Conservation (phyloP, 2,797 vertebrate genomes). For the Eulemur rubriventer region DNA sequence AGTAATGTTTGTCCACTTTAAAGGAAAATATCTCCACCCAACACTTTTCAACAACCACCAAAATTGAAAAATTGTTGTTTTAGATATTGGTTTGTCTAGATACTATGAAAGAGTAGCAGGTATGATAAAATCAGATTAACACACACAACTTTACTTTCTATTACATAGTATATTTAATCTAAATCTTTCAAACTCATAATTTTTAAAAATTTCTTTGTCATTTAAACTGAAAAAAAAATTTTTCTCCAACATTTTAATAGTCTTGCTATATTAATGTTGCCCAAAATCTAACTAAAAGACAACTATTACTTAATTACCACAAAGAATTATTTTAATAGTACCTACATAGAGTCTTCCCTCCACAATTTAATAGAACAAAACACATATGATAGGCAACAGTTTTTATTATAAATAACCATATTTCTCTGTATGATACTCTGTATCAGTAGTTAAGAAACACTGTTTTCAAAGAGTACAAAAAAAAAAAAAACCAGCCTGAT, state of each 20-base stretch:
- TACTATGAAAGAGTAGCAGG: background rate
- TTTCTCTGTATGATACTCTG: background rate
- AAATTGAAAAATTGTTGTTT: background rate
- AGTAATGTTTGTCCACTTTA: background rate
- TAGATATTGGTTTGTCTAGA: background rate
- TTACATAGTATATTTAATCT: background rate
- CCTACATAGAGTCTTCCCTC: background rate
- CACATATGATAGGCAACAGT: background rate
- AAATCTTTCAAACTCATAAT: background rate
- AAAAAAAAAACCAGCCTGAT: conserved; percentile 83
- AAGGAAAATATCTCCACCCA: background rate
- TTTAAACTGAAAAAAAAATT: background rate
- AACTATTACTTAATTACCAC: conserved; percentile 12
- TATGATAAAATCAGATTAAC: conserved; percentile 18
- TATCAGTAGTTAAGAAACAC: conserved; percentile 29
- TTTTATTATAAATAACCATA: background rate
- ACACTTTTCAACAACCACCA: conserved; percentile 2
- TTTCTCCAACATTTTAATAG: background rate
- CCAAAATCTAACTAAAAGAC: conserved; percentile 17
- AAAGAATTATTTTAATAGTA: conserved; percentile 23
- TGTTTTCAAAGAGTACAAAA: conserved; percentile 81
- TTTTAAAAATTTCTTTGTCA: background rate
- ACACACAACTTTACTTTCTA: background rate
- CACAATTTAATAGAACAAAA: background rate
- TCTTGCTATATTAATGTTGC: background rate